phyloP scores from a whole-genome alignment of 2,888 invertebrate species.

The Drosophila nigricruria region DNA sequence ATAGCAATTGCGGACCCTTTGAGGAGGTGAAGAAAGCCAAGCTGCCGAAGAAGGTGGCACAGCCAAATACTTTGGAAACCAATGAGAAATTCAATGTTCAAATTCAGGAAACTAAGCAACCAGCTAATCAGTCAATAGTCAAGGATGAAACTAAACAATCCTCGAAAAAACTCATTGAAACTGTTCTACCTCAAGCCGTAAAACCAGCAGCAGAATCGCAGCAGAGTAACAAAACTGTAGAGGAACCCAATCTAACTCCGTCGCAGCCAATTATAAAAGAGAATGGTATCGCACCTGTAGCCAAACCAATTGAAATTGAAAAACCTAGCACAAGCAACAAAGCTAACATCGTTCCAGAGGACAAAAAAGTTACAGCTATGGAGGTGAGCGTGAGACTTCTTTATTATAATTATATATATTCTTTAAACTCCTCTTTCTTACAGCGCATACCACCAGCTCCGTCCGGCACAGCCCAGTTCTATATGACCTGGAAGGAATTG shows the following conservation, averaged over 20 bases:
- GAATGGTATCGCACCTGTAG: not conserved
- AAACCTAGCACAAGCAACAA: not conserved
- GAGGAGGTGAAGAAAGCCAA: constrained; percentile 76
- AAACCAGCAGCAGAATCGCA: not conserved
- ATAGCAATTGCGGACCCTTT: constrained; percentile 82
- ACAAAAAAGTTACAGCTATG: not conserved
- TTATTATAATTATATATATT: not conserved
- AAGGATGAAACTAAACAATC: not conserved
- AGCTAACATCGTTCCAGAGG: not conserved
- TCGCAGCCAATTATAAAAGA: not conserved
- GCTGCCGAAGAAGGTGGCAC: not conserved
- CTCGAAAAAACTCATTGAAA: constrained; percentile 12
- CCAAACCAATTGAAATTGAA: not conserved
- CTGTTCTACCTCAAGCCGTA: not conserved
- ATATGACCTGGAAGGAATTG: constrained; percentile 84
- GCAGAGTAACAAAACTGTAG: not conserved
- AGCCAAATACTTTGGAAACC: constrained; percentile 2
- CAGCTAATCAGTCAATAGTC: not conserved
- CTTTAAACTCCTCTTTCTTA: not conserved
- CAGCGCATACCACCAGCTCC: constrained; percentile 79
- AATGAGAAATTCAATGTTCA: constrained; percentile 13
- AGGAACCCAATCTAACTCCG: not conserved
- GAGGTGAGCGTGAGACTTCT: constrained; percentile 26
- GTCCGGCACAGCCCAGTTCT: constrained; percentile 82
- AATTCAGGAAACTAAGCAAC: constrained; percentile 18